Conservation (phyloP, 2,888 invertebrate species). For the Chaetogeoica ovagalla region DNA sequence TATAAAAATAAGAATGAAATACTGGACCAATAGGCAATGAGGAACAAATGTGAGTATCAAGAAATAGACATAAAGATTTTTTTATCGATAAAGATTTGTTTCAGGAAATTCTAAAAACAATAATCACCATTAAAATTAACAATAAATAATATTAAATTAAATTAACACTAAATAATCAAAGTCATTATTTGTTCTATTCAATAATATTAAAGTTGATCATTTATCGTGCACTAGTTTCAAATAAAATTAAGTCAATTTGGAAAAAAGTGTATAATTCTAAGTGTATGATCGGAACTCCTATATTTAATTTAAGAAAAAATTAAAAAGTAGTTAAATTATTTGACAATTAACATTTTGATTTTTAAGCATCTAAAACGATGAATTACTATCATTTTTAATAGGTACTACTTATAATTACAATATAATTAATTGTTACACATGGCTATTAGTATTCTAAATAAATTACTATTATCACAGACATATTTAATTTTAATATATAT, state of each 20-base stretch:
- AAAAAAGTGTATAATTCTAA: background rate
- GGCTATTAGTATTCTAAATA: conserved; percentile 11
- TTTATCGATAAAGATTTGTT: background rate
- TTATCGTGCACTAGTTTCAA: background rate
- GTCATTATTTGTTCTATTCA: background rate
- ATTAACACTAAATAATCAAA: conserved; percentile 7
- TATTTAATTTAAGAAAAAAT: background rate
- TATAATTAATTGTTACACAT: background rate
- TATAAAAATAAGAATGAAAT: conserved; percentile 4
- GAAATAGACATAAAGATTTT: background rate
- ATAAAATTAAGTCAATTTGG: background rate
- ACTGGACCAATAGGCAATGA: background rate
- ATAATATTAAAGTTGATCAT: background rate
- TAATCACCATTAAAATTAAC: background rate
- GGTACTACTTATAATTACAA: conserved; percentile 9
- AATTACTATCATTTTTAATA: background rate
- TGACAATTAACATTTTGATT: conserved; percentile 28
- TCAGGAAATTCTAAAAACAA: background rate
- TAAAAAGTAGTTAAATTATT: conserved; percentile 2
- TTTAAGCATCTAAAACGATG: background rate
- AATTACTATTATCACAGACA: conserved; percentile 46
- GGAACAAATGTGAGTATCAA: background rate
- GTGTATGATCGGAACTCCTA: background rate
- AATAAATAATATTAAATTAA: no score
- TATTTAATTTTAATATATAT: conserved; percentile 21